Evolutionary conservation across 2,113 vertebrate species (phyloP).

Genomic region (Chloroceryle aenea): DNA sequence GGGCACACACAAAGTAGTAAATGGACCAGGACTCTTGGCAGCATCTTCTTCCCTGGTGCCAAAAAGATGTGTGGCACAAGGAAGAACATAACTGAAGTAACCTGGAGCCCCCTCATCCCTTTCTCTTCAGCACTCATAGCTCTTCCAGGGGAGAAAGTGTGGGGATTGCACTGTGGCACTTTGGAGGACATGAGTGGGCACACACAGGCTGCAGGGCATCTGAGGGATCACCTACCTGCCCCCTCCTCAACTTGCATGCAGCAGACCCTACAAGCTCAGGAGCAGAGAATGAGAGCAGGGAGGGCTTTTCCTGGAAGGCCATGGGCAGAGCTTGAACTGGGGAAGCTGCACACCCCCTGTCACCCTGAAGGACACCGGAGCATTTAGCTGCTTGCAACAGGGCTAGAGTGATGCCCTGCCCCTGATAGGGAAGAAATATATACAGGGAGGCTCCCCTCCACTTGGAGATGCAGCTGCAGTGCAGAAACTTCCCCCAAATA

Average conservation of each 20-base stretch:
- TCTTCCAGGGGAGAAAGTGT: not conserved
- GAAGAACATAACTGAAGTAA: not conserved
- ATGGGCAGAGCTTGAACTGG: not conserved
- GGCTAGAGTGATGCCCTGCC: accelerated
- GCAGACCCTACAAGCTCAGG: not conserved
- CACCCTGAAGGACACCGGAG: not conserved
- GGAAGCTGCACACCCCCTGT: accelerated
- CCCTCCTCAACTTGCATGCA: accelerated
- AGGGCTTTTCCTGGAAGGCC: not conserved
- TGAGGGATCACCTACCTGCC: not conserved
- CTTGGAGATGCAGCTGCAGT: not conserved
- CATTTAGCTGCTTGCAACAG: not conserved
- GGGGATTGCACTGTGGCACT: accelerated
- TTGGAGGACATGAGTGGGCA: not conserved
- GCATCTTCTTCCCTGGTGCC: not conserved
- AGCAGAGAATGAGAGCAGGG: not conserved
- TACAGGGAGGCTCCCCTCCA: not conserved
- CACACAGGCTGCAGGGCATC: accelerated
- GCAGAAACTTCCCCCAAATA: not conserved
- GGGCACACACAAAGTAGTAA: not conserved
- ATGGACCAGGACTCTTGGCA: not conserved
- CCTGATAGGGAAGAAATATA: not conserved
- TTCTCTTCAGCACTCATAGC: accelerated
- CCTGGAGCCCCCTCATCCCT: not conserved
- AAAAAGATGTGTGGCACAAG: not conserved